Evolutionary conservation across 2,797 vertebrate species (phyloP).

Genomic region (Pipistrellus kuhlii): DNA sequence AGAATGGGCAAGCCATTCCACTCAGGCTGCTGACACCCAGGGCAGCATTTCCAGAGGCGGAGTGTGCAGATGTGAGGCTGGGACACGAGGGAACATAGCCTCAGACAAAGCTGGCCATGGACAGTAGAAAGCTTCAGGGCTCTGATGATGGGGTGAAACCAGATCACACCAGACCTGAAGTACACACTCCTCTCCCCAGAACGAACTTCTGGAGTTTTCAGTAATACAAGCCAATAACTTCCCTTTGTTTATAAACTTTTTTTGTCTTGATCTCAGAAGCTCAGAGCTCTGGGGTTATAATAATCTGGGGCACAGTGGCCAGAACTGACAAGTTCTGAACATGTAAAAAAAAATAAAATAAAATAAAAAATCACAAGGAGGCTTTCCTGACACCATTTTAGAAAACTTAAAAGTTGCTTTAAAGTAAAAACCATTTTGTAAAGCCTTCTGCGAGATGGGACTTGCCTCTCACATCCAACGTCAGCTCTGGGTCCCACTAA

Average conservation of each 20-base stretch:
- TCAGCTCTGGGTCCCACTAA: neutral
- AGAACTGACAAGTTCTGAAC: neutral
- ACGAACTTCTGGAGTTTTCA: neutral
- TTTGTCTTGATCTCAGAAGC: neutral
- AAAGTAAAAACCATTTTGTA: constrained; percentile 31
- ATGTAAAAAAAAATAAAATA: neutral
- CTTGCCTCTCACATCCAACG: neutral
- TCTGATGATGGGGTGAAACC: neutral
- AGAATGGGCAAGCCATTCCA: neutral
- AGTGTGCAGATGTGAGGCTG: neutral
- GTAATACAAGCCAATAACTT: neutral
- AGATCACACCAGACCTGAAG: neutral
- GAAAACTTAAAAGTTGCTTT: neutral
- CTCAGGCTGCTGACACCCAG: neutral
- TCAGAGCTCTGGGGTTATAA: neutral
- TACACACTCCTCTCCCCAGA: neutral
- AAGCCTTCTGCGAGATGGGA: neutral
- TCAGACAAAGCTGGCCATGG: neutral
- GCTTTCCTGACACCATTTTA: constrained; percentile 3
- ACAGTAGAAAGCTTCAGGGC: neutral
- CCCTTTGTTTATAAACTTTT: neutral
- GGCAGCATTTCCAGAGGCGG: neutral
- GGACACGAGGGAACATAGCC: neutral
- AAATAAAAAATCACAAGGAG: neutral
- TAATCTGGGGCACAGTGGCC: neutral